Evolutionary conservation across 2,888 invertebrate genomes (phyloP).

Genomic region (Autographa pulchrina): DNA sequence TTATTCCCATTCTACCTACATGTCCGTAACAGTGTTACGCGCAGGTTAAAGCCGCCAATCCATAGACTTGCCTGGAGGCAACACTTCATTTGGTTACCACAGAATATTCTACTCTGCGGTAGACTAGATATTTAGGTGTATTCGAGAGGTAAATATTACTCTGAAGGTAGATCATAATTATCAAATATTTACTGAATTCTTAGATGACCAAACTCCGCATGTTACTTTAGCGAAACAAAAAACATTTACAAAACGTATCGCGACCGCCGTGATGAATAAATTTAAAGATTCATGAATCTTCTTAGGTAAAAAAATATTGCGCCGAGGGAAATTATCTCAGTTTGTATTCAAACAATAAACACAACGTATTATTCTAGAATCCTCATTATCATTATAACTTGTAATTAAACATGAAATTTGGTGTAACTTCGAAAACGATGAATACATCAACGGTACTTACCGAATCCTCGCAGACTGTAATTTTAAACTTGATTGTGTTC

Average conservation of each 20-base stretch:
- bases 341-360: slow-evolving; percentile 41
- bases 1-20: slow-evolving; percentile 22
- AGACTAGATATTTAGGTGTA: slow-evolving; percentile 1
- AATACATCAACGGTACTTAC: background rate
- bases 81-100: slow-evolving; percentile 30
- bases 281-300: slow-evolving; percentile 68
- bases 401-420: background rate
- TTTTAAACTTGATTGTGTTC: slow-evolving; percentile 2
- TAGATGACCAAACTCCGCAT: slow-evolving; percentile 32
- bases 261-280: slow-evolving; percentile 67
- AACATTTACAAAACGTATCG: slow-evolving; percentile 63
- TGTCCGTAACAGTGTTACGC: slow-evolving; percentile 37
- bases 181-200: background rate
- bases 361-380: slow-evolving; percentile 30
- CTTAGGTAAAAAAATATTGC: slow-evolving; percentile 60
- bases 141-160: background rate
- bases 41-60: slow-evolving; percentile 28
- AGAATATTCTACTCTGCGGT: slow-evolving; percentile 21
- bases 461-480: background rate
- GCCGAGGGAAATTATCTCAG: slow-evolving; percentile 50
- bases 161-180: slow-evolving; percentile 6
- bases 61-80: slow-evolving; percentile 25
- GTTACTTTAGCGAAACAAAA: slow-evolving; percentile 60
- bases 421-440: background rate
- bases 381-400: slow-evolving; percentile 22